Conservation (phyloP, 2,113 vertebrate species). For the Mugil cephalus region DNA sequence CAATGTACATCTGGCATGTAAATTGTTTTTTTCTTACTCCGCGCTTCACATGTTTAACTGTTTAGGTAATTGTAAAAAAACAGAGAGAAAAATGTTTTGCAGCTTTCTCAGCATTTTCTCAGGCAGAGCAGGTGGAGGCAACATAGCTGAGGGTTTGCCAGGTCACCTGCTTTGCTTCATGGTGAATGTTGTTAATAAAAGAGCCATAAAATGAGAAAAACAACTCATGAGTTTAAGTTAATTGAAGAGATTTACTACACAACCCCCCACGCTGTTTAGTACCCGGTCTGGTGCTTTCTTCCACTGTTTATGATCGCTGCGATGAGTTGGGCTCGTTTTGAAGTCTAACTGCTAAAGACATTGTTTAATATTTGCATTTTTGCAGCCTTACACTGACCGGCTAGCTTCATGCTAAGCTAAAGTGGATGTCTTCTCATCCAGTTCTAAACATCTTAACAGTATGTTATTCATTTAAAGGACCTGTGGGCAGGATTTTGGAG, state of each 20-base stretch:
- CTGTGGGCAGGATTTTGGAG: too few relatives aligned
- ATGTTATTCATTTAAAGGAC: too few relatives aligned
- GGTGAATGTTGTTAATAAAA: slow-evolving; percentile 1
- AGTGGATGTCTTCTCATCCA: too few relatives aligned
- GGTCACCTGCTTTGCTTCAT: slow-evolving; percentile 43
- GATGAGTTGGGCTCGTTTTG: neutral
- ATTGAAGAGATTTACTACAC: too few relatives aligned
- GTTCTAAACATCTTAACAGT: too few relatives aligned
- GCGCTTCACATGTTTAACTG: too few relatives aligned
- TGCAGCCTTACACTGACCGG: too few relatives aligned
- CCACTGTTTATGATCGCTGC: neutral
- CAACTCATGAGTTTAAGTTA: neutral
- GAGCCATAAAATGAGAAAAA: neutral
- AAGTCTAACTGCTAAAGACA: too few relatives aligned
- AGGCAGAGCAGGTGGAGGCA: slow-evolving; percentile 42
- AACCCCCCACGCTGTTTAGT: neutral
- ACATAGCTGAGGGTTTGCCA: slow-evolving; percentile 48
- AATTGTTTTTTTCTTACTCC: neutral
- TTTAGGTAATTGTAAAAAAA: slow-evolving; percentile 7
- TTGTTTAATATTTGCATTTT: too few relatives aligned
- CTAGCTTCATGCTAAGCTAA: too few relatives aligned
- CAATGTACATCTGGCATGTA: neutral
- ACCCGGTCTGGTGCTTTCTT: neutral
- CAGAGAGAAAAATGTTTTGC: slow-evolving; percentile 16
- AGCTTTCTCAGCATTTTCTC: slow-evolving; percentile 16